Conservation (phyloP, 2,888 invertebrate genomes). For the Rutpela maculata region DNA sequence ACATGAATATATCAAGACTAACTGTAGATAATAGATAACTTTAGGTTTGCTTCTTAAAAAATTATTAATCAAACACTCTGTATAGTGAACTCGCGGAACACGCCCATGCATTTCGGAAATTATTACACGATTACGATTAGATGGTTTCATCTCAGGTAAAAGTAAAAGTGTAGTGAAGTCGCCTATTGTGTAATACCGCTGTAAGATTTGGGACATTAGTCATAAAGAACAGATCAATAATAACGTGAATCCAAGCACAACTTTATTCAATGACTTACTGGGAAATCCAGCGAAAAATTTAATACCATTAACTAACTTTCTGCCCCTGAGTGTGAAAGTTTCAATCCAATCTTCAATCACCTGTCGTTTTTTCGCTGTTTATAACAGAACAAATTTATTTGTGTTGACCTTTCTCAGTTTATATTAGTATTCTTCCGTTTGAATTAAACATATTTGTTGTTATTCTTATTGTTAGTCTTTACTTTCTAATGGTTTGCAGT, state of each 20-base stretch:
- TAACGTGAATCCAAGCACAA: neutral
- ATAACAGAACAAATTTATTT: neutral
- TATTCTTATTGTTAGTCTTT: constrained; percentile 9
- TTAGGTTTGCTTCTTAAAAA: neutral
- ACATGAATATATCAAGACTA: no score
- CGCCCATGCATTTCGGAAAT: neutral
- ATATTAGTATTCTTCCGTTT: constrained; percentile 15
- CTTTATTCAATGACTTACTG: constrained; percentile 1
- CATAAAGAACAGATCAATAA: constrained; percentile 3
- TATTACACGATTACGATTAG: neutral
- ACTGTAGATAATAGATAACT: no score
- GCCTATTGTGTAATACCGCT: neutral
- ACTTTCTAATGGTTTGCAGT: constrained; percentile 12
- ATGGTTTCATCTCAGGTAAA: neutral
- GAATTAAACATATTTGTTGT: neutral
- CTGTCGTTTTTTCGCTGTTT: constrained; percentile 12
- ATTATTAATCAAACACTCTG: neutral
- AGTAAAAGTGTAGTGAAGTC: neutral
- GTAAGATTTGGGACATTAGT: neutral
- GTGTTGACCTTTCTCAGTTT: constrained; percentile 5
- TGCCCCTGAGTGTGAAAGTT: constrained; percentile 31
- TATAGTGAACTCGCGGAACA: neutral
- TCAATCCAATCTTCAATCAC: neutral
- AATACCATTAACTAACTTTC: constrained; percentile 1
- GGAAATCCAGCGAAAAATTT: constrained; percentile 18